These are phyloP conservation scores for Leptocoma aspasia DNA, from an alignment of 2,113 vertebrate species.

Conservation along the genomic window DNA sequence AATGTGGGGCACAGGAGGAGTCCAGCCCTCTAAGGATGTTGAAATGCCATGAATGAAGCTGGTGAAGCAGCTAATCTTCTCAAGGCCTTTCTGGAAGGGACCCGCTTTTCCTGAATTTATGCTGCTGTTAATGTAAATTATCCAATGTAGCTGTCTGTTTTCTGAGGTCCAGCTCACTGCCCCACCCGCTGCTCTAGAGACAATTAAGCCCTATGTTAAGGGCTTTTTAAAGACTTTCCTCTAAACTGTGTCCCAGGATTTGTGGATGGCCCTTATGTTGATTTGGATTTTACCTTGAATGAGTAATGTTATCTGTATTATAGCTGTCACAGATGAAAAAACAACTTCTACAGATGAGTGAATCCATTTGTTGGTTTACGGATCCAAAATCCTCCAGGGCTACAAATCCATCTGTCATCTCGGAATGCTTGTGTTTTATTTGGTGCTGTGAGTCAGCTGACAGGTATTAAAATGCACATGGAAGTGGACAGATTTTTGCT, in stretches of 20 bases:
- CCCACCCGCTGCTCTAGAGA: neutral
- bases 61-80: neutral
- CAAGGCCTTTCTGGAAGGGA: neutral
- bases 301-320: slow-evolving; percentile 63
- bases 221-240: neutral
- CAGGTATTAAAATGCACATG: slow-evolving; percentile 50
- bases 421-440: slow-evolving; percentile 51
- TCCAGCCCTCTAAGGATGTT: neutral
- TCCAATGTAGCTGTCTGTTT: neutral
- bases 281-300: slow-evolving; percentile 52
- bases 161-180: neutral
- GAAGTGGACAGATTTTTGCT: slow-evolving; percentile 40
- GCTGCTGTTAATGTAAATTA: neutral
- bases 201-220: neutral
- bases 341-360: slow-evolving; percentile 66
- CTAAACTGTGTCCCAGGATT: neutral
- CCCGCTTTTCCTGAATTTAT: neutral
- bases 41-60: neutral
- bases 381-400: slow-evolving; percentile 46
- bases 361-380: slow-evolving; percentile 70
- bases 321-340: slow-evolving; percentile 67
- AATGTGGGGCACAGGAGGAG: neutral
- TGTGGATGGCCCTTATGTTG: neutral
- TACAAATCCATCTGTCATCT: slow-evolving; percentile 62
- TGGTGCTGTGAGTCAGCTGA: slow-evolving; percentile 42